These are phyloP conservation scores for Apamea anceps DNA, from an alignment of 2,888 invertebrate genomes.

Conservation along the genomic window DNA sequence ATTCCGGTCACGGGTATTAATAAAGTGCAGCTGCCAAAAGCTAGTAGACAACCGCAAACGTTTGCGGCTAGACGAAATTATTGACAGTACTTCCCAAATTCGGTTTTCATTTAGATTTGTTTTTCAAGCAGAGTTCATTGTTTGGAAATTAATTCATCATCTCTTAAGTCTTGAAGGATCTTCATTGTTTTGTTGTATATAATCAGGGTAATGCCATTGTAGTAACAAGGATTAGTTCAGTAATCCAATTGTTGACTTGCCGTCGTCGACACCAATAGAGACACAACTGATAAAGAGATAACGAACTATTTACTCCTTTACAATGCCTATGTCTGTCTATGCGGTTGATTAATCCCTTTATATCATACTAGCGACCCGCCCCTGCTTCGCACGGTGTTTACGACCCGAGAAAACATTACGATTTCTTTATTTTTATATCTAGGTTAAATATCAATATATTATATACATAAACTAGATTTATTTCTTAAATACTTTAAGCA, in stretches of 20 bases:
- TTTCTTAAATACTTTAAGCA: background rate
- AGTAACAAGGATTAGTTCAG: constrained; percentile 44
- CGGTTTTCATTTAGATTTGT: constrained; percentile 14
- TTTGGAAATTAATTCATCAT: background rate
- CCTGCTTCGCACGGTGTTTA: background rate
- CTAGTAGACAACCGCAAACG: constrained; percentile 43
- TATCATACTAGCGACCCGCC: background rate
- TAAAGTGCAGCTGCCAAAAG: constrained; percentile 50
- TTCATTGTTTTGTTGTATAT: constrained; percentile 29
- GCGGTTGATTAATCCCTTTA: constrained; percentile 13
- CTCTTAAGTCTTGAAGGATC: constrained; percentile 7
- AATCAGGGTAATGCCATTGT: constrained; percentile 47
- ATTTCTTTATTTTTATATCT: background rate
- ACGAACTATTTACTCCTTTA: constrained; percentile 28
- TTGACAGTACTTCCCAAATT: constrained; percentile 26
- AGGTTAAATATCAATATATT: background rate
- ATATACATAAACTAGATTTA: background rate
- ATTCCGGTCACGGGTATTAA: constrained; percentile 43
- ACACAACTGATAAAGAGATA: constrained; percentile 42
- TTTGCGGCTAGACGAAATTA: constrained; percentile 47
- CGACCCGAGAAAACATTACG: background rate
- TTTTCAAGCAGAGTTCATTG: constrained; percentile 6
- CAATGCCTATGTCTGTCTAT: too few relatives aligned
- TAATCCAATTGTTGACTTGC: constrained; percentile 50
- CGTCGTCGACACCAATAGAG: constrained; percentile 29